These are phyloP conservation scores for Crypturellus undulatus DNA, from an alignment of 2,113 vertebrate species.

Conservation along the genomic window DNA sequence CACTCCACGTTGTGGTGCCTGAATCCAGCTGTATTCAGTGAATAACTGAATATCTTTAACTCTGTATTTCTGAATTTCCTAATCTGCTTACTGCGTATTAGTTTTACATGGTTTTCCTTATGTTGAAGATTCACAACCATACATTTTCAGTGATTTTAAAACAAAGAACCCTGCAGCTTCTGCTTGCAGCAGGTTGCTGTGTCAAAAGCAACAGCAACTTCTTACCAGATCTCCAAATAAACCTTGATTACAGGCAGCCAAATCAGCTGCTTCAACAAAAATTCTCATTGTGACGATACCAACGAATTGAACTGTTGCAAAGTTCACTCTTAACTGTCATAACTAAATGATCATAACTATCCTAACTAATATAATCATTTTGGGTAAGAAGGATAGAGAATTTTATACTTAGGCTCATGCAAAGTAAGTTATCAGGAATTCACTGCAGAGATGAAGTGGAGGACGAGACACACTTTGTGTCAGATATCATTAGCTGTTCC, in stretches of 20 bases:
- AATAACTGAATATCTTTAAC: neutral
- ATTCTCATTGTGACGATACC: neutral
- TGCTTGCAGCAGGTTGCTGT: neutral
- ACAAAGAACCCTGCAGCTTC: neutral
- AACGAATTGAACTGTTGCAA: neutral
- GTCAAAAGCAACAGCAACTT: neutral
- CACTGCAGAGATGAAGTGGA: neutral
- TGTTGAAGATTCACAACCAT: neutral
- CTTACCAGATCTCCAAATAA: rapidly evolving
- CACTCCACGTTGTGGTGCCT: neutral
- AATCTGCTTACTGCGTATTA: neutral
- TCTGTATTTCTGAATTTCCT: neutral
- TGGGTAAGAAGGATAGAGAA: neutral
- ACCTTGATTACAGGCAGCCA: neutral
- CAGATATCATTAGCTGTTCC: rapidly evolving
- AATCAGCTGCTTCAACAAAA: neutral
- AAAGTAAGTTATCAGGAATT: neutral
- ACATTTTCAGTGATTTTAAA: neutral
- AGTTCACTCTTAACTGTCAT: neutral
- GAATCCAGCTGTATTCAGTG: neutral
- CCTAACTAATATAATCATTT: neutral
- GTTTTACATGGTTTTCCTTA: neutral
- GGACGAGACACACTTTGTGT: neutral
- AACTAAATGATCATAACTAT: neutral
- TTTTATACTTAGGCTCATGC: neutral